Evolutionary conservation across 2,797 vertebrate species (phyloP).

Genomic region (Pseudopleuronectes americanus): DNA sequence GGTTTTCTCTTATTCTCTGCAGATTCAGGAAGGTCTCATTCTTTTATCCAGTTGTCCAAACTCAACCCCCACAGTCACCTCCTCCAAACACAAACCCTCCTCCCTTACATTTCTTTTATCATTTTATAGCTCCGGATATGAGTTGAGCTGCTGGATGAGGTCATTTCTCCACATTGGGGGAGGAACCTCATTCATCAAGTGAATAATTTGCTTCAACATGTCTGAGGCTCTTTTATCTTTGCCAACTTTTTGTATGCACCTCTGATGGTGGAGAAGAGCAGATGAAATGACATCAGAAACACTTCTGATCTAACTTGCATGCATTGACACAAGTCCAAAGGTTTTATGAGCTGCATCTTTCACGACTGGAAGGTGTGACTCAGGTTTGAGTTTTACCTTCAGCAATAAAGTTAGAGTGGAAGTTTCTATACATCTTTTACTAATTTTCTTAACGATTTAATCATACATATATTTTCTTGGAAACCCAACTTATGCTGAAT

Average conservation of each 20-base stretch:
- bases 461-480: too few relatives aligned
- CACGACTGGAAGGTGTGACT: neutral
- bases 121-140: slow-evolving; percentile 10
- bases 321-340: neutral
- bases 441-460: too few relatives aligned
- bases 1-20: slow-evolving; percentile 6
- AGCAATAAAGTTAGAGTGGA: too few relatives aligned
- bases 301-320: too few relatives aligned
- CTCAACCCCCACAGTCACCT: slow-evolving; percentile 2
- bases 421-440: too few relatives aligned
- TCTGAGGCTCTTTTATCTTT: neutral
- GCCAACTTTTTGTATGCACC: neutral
- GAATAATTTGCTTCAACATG: neutral
- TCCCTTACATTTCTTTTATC: neutral
- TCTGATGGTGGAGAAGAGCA: neutral
- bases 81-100: neutral
- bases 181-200: slow-evolving; percentile 22
- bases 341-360: neutral
- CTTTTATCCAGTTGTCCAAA: slow-evolving; percentile 23
- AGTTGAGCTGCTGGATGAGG: slow-evolving; percentile 34
- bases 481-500: too few relatives aligned
- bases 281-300: slow-evolving; percentile 3
- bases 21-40: slow-evolving; percentile 6
- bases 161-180: slow-evolving; percentile 31
- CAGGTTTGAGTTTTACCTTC: neutral